Conservation (phyloP, 1,140 invertebrate species). For the Mamestra configurata region DNA sequence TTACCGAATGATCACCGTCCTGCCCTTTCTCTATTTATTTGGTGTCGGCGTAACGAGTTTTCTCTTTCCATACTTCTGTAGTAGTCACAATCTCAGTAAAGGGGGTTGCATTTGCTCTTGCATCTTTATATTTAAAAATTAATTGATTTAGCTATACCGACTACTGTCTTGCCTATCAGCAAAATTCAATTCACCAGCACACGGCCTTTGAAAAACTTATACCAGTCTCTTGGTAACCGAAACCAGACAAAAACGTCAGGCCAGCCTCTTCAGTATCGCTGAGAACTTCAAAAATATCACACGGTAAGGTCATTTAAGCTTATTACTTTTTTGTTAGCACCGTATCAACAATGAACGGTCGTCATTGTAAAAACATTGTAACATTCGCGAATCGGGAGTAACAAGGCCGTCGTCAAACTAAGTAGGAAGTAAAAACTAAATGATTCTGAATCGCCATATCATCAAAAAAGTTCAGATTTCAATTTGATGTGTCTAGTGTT, state of each 20-base stretch:
- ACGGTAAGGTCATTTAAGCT: slow-evolving; percentile 43
- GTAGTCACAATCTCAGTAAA: too few species aligned
- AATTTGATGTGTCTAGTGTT: slow-evolving; percentile 13
- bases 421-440: slow-evolving; percentile 42
- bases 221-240: neutral
- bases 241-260: neutral
- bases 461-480: slow-evolving; percentile 13
- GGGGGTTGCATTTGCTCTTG: too few species aligned
- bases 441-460: slow-evolving; percentile 17
- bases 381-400: slow-evolving; percentile 35
- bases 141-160: neutral
- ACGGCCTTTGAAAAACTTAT: neutral
- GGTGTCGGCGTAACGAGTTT: too few species aligned
- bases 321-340: slow-evolving; percentile 41
- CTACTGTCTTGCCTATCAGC: neutral
- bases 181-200: too few species aligned
- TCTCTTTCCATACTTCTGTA: too few species aligned
- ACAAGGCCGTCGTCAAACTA: slow-evolving; percentile 32
- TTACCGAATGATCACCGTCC: too few species aligned
- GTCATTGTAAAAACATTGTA: slow-evolving; percentile 33
- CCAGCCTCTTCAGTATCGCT: neutral
- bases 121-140: too few species aligned
- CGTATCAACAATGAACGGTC: slow-evolving; percentile 42
- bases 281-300: slow-evolving; percentile 35
- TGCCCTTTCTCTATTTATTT: too few species aligned